These are phyloP conservation scores for Hypotaenidia okinawae DNA, from an alignment of 2,797 vertebrate genomes.

Conservation along the genomic window DNA sequence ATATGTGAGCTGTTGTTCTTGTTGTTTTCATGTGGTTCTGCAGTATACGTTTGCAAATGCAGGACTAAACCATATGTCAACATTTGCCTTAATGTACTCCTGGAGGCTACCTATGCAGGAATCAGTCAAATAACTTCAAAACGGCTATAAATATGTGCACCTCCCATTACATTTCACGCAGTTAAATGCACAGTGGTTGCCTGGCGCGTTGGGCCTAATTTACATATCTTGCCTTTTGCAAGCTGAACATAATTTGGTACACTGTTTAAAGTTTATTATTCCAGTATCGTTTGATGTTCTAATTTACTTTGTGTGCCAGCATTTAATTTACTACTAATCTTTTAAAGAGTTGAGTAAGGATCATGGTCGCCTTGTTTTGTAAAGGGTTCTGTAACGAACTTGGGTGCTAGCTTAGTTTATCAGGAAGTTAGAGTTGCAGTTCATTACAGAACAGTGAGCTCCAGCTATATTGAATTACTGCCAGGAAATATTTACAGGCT, in stretches of 20 bases:
- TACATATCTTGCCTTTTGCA: slow-evolving; percentile 68
- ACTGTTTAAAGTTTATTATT: slow-evolving; percentile 71
- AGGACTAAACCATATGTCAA: slow-evolving; percentile 54
- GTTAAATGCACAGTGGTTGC: slow-evolving; percentile 52
- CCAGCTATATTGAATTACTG: slow-evolving; percentile 71
- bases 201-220: slow-evolving; percentile 60
- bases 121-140: slow-evolving; percentile 57
- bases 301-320: slow-evolving; percentile 56
- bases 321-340: slow-evolving; percentile 65
- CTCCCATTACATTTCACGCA: slow-evolving; percentile 54
- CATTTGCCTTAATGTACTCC: slow-evolving; percentile 47
- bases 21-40: slow-evolving; percentile 18
- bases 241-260: slow-evolving; percentile 69
- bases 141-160: not conserved
- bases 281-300: slow-evolving; percentile 64
- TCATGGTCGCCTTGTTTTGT: slow-evolving; percentile 36
- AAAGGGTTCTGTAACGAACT: slow-evolving; percentile 18
- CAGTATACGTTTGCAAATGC: slow-evolving; percentile 33
- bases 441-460: slow-evolving; percentile 63
- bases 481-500: slow-evolving; percentile 71
- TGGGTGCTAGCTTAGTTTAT: slow-evolving; percentile 34
- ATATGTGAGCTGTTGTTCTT: slow-evolving; percentile 17
- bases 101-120: slow-evolving; percentile 32
- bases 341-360: slow-evolving; percentile 55
- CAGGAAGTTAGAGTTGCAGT: slow-evolving; percentile 39